These are phyloP conservation scores for Thunnus maccoyii DNA, from an alignment of 2,113 vertebrate genomes.

Conservation along the genomic window DNA sequence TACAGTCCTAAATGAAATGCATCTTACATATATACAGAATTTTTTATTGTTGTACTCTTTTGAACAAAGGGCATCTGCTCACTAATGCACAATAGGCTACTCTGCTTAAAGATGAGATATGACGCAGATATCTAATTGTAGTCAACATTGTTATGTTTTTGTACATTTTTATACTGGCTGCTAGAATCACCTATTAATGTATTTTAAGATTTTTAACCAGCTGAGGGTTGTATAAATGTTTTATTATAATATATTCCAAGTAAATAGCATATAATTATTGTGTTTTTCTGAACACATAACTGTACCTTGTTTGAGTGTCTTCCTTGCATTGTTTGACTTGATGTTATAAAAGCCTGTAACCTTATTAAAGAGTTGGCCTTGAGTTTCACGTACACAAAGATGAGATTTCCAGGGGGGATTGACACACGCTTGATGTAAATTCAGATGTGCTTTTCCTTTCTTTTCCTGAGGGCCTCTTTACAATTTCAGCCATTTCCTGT, in stretches of 20 bases:
- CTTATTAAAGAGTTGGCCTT: background rate
- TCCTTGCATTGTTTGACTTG: conserved; percentile 6
- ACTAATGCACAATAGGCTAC: background rate
- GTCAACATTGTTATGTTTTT: conserved; percentile 19
- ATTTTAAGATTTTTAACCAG: conserved; percentile 28
- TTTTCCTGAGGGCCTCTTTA: conserved; percentile 45
- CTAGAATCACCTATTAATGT: conserved; percentile 32
- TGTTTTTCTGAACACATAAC: conserved; percentile 28
- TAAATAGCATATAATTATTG: conserved; percentile 52
- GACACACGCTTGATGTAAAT: background rate
- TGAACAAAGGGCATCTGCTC: too few relatives aligned
- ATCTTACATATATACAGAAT: background rate
- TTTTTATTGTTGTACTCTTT: conserved; percentile 8
- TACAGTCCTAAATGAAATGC: too few relatives aligned
- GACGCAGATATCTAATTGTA: conserved; percentile 11
- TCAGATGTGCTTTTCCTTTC: conserved; percentile 51
- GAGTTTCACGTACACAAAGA: conserved; percentile 12
- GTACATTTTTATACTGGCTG: conserved; percentile 19
- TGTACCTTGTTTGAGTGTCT: conserved; percentile 13
- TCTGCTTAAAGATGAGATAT: conserved; percentile 6
- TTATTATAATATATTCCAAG: conserved; percentile 65
- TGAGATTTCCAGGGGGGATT: background rate
- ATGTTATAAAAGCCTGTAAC: background rate
- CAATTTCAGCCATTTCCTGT: conserved; percentile 61
- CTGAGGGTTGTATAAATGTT: conserved; percentile 40